phyloP scores from a whole-genome alignment of 2,113 vertebrate species.

The Cephalopholis sonnerati region DNA sequence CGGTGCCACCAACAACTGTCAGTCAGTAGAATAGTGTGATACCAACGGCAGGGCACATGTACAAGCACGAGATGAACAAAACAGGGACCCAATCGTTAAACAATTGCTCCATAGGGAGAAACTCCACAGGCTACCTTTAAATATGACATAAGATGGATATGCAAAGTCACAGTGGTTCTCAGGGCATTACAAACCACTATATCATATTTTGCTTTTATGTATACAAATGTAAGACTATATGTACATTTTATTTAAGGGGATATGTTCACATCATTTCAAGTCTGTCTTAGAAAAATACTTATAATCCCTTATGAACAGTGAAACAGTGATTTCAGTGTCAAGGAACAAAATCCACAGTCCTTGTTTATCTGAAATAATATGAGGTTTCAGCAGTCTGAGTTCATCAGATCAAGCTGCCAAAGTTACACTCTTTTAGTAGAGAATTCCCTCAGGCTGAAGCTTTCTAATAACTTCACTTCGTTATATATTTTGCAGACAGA shows the following conservation, averaged over 20 bases:
- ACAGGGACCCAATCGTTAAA: neutral
- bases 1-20: neutral
- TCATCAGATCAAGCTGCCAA: neutral
- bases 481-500: neutral
- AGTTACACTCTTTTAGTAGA: neutral
- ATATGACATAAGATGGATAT: conserved; percentile 48
- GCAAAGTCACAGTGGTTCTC: conserved; percentile 63
- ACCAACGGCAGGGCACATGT: neutral
- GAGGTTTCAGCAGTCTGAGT: neutral
- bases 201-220: neutral
- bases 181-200: conserved; percentile 7
- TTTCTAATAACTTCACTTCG: neutral
- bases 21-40: neutral
- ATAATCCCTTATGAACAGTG: neutral
- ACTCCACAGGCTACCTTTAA: conserved; percentile 55
- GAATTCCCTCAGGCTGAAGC: neutral
- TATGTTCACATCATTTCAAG: neutral
- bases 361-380: neutral
- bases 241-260: neutral
- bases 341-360: neutral
- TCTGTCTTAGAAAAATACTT: neutral
- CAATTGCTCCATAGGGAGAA: neutral
- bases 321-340: neutral
- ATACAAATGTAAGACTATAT: neutral
- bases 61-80: neutral